A percentile compares a stretch with the other conserved stretches of the same genome.
These are phyloP conservation scores for Myrmophylax atrothorax DNA, from an alignment of 2,113 vertebrate genomes.

Conservation along the genomic window DNA sequence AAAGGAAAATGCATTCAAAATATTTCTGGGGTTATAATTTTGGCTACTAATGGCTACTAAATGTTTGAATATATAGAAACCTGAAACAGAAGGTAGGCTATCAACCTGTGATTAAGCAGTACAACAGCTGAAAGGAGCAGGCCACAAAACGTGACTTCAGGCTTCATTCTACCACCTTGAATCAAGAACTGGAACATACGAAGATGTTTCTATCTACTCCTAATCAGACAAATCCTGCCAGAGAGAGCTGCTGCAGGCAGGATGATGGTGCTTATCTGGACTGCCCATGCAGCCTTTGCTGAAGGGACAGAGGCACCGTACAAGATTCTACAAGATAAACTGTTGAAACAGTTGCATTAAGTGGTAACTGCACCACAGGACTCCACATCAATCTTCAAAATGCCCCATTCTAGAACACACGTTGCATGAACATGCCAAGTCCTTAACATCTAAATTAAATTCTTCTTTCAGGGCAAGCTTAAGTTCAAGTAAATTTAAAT, in stretches of 20 bases:
- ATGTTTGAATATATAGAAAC: background rate
- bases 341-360: background rate
- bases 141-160: background rate
- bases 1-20: background rate
- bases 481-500: background rate
- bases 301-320: background rate
- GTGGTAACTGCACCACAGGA: background rate
- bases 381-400: background rate
- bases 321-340: background rate
- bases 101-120: background rate
- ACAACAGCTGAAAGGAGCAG: background rate
- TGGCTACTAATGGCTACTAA: background rate
- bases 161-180: background rate
- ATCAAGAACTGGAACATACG: background rate
- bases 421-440: background rate
- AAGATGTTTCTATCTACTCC: background rate
- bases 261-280: background rate
- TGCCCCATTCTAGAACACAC: background rate
- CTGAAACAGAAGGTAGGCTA: background rate
- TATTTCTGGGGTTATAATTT: background rate
- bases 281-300: background rate
- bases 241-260: background rate
- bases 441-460: background rate
- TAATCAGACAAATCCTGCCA: background rate
- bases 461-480: background rate